Base-by-base conservation (phyloP, 2,797 vertebrate species). In the Manis crassicaudata region DNA sequence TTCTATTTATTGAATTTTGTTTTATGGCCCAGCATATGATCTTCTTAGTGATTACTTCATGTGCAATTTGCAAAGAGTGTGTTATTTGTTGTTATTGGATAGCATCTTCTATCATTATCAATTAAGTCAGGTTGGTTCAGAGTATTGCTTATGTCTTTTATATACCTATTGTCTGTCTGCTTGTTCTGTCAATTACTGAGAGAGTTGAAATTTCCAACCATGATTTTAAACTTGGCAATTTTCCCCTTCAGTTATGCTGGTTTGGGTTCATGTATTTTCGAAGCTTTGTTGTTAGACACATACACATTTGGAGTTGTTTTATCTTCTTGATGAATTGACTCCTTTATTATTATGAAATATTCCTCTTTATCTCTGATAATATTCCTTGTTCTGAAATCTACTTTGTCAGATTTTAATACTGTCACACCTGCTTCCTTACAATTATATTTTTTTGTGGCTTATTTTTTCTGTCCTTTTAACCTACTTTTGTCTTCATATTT, bases 401-500 rank as follows among this genome's bases (percentile, higher is more conserved):
- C 29, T 89, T 79, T 82, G 20, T 88, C 87, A 89, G 62, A 73
- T 92, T 88, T 96, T 91, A 82, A 75, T 91, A 88, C 87, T 80
- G 16, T 63, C 23, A 68, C 40, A 82, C 6, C 46, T 90, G 43
- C 70, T 85, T 94, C 37, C 8, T 88, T 90, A n/a, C 87, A 25
- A 72, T 94, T 90, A 90, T 65, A 35, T 92, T 23, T 72, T 90
- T 86, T 4, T 56, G 25, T 77, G n/a, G 7, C 75, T 40, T 54
- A 86, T 83, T 4, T 90, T 79, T 52, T 88, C 72, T 75, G 11
- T 77, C 37, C 29, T 87, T 92, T 93, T 92, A 85, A 56, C 37
- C 58, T 96, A 37, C 92, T 29, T 70, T 27, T 62, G 21, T 87
- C 76, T 95, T 94, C 17, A 50, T 93, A 80, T 76, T 72, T 92